Conservation (phyloP, 2,797 vertebrate genomes). For the Mus caroli region DNA sequence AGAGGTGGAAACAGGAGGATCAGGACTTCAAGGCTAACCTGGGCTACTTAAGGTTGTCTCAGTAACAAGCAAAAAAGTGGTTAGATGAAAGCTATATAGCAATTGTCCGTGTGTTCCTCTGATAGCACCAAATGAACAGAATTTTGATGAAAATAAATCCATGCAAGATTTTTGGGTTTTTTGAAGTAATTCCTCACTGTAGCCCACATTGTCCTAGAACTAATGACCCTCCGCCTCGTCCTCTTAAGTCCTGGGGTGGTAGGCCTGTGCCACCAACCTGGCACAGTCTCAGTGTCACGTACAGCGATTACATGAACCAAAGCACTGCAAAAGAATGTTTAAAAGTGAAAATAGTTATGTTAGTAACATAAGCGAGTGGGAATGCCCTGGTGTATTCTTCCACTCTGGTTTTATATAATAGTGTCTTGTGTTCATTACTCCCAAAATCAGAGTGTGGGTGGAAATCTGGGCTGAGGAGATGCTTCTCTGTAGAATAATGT, state of each 20-base stretch:
- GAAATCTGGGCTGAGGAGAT: conserved; percentile 1
- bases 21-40: not conserved
- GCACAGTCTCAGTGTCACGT: not conserved
- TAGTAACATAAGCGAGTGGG: not conserved
- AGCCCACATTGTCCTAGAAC: not conserved
- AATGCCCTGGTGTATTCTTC: not conserved
- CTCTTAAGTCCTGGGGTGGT: not conserved
- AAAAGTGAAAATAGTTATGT: not conserved
- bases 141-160: not conserved
- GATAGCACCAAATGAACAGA: not conserved
- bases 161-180: not conserved
- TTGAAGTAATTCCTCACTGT: not conserved
- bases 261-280: not conserved
- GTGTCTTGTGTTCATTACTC: not conserved
- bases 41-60: not conserved
- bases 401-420: conserved; percentile 1
- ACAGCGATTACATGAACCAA: not conserved
- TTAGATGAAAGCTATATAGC: not conserved
- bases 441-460: not conserved
- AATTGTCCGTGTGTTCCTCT: not conserved
- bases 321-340: not conserved
- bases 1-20: not conserved
- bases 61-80: not conserved
- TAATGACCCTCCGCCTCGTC: not conserved
- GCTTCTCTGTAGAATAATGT: not conserved